Conservation (phyloP, 2,113 vertebrate genomes). For the Forbesichthys agassizii region DNA sequence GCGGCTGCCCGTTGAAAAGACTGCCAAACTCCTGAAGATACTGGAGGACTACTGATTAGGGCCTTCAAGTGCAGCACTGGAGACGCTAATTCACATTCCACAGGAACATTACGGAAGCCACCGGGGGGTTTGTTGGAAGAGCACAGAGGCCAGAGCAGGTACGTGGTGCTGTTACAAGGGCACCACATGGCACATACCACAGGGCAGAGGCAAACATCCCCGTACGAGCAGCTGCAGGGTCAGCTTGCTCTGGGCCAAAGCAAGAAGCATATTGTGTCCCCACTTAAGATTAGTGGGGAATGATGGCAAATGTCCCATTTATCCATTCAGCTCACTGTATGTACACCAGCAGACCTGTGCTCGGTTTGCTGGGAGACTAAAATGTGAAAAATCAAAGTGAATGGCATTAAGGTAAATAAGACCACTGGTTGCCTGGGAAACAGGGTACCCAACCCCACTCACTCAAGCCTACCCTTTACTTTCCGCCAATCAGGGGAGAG, state of each 20-base stretch:
- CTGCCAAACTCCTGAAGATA: constrained; percentile 62
- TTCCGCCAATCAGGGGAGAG: constrained; percentile 78
- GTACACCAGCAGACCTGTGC: constrained; percentile 42
- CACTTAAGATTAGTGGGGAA: neutral
- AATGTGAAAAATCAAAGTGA: constrained; percentile 81
- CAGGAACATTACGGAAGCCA: constrained; percentile 68
- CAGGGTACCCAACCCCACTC: constrained; percentile 73
- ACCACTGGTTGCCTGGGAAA: constrained; percentile 80
- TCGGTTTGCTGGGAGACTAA: constrained; percentile 64
- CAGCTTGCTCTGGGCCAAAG: constrained; percentile 33
- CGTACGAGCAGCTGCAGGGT: constrained; percentile 16
- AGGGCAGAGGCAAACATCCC: constrained; percentile 41
- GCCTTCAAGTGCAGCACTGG: constrained; percentile 61
- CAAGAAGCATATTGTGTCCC: constrained; percentile 26
- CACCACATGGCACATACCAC: constrained; percentile 57
- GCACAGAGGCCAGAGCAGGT: constrained; percentile 69
- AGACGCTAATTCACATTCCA: constrained; percentile 75
- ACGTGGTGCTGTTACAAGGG: constrained; percentile 52
- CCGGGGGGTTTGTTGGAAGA: constrained; percentile 60
- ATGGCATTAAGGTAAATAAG: constrained; percentile 82
- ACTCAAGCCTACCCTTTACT: constrained; percentile 78
- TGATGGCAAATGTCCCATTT: neutral
- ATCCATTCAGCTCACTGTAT: constrained; percentile 48
- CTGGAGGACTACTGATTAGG: constrained; percentile 66
- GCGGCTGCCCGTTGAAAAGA: constrained; percentile 40